Percentiles rank a stretch among this genome's conserved stretches.
These are phyloP conservation scores for Poeciliopsis turrubarensis DNA, from an alignment of 2,113 vertebrate species.

Conservation along the genomic window DNA sequence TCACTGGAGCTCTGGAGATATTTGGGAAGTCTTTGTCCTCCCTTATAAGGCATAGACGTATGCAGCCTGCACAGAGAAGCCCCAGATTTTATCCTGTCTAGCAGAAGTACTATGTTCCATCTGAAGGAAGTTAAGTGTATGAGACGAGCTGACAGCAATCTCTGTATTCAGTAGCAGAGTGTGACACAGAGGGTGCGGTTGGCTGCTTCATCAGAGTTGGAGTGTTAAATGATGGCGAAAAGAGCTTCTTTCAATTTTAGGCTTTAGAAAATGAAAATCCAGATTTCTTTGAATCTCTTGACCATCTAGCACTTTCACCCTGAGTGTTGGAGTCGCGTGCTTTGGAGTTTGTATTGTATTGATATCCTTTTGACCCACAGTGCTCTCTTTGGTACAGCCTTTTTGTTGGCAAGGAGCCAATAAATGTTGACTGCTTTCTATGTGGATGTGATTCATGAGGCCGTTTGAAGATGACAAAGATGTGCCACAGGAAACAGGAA, in stretches of 20 bases:
- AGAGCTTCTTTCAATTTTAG: neutral
- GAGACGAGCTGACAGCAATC: constrained; percentile 12
- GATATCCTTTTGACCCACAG: constrained; percentile 1
- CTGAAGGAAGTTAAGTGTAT: constrained; percentile 15
- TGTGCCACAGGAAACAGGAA: neutral
- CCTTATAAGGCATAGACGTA: constrained; percentile 1
- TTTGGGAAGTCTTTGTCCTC: constrained; percentile 23
- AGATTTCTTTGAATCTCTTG: neutral
- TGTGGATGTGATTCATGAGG: constrained; percentile 2
- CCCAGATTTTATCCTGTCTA: neutral
- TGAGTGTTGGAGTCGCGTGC: neutral
- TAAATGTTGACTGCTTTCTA: constrained; percentile 3
- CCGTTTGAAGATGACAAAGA: neutral
- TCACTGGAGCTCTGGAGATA: constrained; percentile 26
- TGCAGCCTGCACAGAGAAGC: neutral
- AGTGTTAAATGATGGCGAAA: neutral
- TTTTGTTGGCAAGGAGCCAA: neutral
- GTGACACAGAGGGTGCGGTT: constrained; percentile 2
- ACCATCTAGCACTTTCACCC: neutral
- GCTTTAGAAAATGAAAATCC: neutral
- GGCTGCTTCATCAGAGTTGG: constrained; percentile 10
- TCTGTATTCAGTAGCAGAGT: constrained; percentile 21
- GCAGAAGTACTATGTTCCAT: constrained; percentile 11
- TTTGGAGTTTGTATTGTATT: neutral
- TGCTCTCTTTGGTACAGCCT: constrained; percentile 7